Evolutionary conservation across 2,888 invertebrate genomes (phyloP).

Genomic region (Brenthis daphne): DNA sequence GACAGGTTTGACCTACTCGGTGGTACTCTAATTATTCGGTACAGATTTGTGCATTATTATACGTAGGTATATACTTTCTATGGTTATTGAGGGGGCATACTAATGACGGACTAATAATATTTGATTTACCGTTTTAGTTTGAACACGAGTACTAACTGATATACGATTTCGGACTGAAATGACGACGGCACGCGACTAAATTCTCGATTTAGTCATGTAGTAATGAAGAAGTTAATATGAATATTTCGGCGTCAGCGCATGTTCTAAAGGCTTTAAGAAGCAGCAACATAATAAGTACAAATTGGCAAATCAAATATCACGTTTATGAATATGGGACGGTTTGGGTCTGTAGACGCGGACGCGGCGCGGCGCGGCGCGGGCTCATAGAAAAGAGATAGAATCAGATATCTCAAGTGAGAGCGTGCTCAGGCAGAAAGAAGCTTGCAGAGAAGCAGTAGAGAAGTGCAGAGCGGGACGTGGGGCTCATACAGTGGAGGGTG

Average conservation of each 20-base stretch:
- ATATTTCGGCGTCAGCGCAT: conserved; percentile 56
- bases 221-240: conserved; percentile 12
- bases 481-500: conserved; percentile 77
- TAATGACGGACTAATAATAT: conserved; percentile 35
- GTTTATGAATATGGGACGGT: conserved; percentile 59
- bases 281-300: conserved; percentile 73
- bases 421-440: conserved; percentile 82
- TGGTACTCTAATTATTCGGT: conserved; percentile 39
- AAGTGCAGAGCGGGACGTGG: conserved; percentile 82
- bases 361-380: conserved; percentile 54
- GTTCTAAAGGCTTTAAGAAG: conserved; percentile 71
- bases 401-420: conserved; percentile 72
- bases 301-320: conserved; percentile 69
- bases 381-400: conserved; percentile 64
- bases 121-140: conserved; percentile 34
- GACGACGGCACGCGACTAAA: conserved; percentile 1
- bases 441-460: conserved; percentile 83
- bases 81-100: conserved; percentile 23
- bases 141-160: conserved; percentile 7
- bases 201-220: not conserved
- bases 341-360: conserved; percentile 52
- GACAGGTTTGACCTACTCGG: conserved; percentile 48
- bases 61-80: conserved; percentile 27
- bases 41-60: conserved; percentile 39
- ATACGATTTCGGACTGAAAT: not conserved